Evolutionary conservation across 2,113 vertebrate species (phyloP).

Genomic region (Pteronura brasiliensis): DNA sequence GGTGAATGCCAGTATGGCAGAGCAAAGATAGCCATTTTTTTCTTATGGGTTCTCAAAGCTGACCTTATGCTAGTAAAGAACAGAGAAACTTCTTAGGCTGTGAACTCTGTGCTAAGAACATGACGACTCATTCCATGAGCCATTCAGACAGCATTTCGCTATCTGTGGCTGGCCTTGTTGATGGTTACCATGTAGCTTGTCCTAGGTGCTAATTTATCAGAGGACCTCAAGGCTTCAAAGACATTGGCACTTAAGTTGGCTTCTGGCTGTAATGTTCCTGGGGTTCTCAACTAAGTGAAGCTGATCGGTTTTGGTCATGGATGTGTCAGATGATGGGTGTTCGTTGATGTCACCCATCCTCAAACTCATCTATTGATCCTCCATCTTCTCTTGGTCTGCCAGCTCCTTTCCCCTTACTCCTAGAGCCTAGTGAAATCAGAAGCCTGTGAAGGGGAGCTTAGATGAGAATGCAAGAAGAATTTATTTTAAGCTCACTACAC

Average conservation of each 20-base stretch:
- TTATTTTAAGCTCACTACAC: background rate
- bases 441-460: conserved; percentile 82
- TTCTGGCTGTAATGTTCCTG: conserved; percentile 88
- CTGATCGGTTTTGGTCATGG: conserved; percentile 93
- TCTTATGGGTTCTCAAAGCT: too few relatives aligned
- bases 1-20: background rate
- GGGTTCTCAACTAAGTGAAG: conserved; percentile 93
- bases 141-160: conserved; percentile 92
- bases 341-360: conserved; percentile 33
- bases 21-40: background rate
- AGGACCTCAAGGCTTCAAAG: conserved; percentile 93
- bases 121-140: conserved; percentile 93
- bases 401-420: too few relatives aligned
- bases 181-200: conserved; percentile 89
- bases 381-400: background rate
- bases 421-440: conserved; percentile 75
- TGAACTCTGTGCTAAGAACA: conserved; percentile 73
- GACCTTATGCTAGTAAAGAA: background rate
- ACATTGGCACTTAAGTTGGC: conserved; percentile 93
- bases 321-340: conserved; percentile 89
- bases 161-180: conserved; percentile 86
- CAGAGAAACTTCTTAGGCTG: background rate
- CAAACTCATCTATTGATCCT: background rate
- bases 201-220: conserved; percentile 95
- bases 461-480: conserved; percentile 64